These are phyloP conservation scores for Suillia variegata DNA, from an alignment of 2,888 invertebrate species.

Conservation along the genomic window DNA sequence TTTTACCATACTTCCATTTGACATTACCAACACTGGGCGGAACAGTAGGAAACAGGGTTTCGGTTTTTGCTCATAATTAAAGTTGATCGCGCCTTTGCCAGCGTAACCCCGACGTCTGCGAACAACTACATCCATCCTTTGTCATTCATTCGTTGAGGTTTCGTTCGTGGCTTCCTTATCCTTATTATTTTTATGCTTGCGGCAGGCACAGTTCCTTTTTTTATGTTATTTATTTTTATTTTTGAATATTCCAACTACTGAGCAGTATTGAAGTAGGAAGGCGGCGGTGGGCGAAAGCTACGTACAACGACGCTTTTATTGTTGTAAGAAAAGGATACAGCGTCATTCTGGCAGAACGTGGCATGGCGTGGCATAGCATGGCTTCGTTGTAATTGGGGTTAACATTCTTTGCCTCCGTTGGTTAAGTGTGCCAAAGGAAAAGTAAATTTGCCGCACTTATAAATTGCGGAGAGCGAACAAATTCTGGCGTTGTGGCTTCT, in stretches of 20 bases:
- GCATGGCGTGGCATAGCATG: not conserved
- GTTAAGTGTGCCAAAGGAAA: slow-evolving; percentile 48
- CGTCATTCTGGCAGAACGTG: not conserved
- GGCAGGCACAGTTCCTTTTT: slow-evolving; percentile 45
- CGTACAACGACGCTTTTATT: slow-evolving; percentile 10
- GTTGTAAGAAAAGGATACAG: not conserved
- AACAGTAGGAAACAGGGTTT: not conserved
- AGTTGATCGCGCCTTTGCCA: slow-evolving; percentile 8
- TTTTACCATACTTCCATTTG: no score
- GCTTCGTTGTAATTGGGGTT: slow-evolving; percentile 50
- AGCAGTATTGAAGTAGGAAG: slow-evolving; percentile 5
- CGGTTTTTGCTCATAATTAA: slow-evolving; percentile 10
- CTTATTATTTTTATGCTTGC: slow-evolving; percentile 54
- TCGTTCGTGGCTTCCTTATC: slow-evolving; percentile 53
- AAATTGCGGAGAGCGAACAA: slow-evolving; percentile 31
- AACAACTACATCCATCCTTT: not conserved
- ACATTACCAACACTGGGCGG: not conserved
- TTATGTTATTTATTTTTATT: slow-evolving; percentile 39
- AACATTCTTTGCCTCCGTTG: slow-evolving; percentile 36
- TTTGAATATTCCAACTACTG: slow-evolving; percentile 25
- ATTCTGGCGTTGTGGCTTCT: not conserved
- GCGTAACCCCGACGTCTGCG: not conserved
- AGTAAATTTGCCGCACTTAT: slow-evolving; percentile 43
- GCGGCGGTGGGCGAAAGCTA: not conserved
- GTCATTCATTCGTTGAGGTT: slow-evolving; percentile 42